Evolutionary conservation across 2,797 vertebrate species (phyloP).

Genomic region (Trichosurus vulpecula): DNA sequence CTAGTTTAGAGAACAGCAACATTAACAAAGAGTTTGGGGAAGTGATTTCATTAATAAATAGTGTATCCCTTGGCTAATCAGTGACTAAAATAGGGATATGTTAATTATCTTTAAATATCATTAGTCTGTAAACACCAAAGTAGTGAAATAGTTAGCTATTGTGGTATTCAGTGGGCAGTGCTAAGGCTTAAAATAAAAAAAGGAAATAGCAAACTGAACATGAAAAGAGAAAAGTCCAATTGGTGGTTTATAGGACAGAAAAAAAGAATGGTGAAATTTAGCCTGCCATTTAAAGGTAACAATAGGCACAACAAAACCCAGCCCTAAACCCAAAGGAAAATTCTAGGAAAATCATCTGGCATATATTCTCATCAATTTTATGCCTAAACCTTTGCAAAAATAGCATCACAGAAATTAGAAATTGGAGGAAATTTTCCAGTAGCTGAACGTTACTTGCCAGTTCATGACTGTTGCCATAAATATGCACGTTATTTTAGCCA

Average conservation of each 20-base stretch:
- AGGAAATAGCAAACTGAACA: constrained; percentile 32
- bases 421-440: constrained; percentile 22
- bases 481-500: constrained; percentile 45
- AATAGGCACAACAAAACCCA: background rate
- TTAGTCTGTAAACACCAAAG: constrained; percentile 1
- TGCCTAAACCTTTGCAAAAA: constrained; percentile 35
- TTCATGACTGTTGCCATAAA: constrained; percentile 16
- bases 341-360: constrained; percentile 39
- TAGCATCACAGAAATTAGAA: constrained; percentile 39
- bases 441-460: background rate
- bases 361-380: constrained; percentile 35
- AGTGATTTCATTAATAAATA: background rate
- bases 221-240: background rate
- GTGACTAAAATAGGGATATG: background rate
- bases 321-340: background rate
- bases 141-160: constrained; percentile 26
- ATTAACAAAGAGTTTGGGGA: constrained; percentile 8
- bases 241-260: constrained; percentile 19
- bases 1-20: constrained; percentile 8
- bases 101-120: constrained; percentile 31
- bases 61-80: constrained; percentile 13
- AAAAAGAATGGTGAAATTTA: constrained; percentile 34
- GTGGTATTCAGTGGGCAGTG: background rate
- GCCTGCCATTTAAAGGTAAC: constrained; percentile 11
- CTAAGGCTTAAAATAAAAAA: constrained; percentile 25